Conservation (phyloP, 2,797 vertebrate genomes). For the Aselliscus stoliczkanus region DNA sequence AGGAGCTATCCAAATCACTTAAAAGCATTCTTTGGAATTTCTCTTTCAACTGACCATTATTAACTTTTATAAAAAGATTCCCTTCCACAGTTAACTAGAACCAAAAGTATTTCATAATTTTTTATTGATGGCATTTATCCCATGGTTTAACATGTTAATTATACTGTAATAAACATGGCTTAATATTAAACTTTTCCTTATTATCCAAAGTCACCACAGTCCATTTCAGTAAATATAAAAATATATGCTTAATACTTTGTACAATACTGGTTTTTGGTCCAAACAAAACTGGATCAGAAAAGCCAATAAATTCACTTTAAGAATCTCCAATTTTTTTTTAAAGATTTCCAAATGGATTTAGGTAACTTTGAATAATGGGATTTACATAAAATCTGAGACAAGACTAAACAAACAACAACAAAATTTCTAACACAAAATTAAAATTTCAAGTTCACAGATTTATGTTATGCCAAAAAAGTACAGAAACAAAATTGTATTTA, state of each 20-base stretch:
- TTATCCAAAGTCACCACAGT: slow-evolving; percentile 99
- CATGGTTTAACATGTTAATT: slow-evolving; percentile 99
- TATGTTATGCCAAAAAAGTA: slow-evolving; percentile 90
- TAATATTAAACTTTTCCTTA: slow-evolving; percentile 99
- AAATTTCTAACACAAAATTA: slow-evolving; percentile 90
- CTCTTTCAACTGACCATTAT: slow-evolving; percentile 2
- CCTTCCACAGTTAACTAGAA: slow-evolving; percentile 68
- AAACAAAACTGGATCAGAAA: slow-evolving; percentile 99
- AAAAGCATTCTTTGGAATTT: slow-evolving; percentile 18
- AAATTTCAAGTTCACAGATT: slow-evolving; percentile 97
- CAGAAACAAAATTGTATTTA: slow-evolving; percentile 93
- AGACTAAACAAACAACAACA: slow-evolving; percentile 90
- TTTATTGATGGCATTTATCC: slow-evolving; percentile 99
- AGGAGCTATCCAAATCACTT: neutral
- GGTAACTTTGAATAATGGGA: slow-evolving; percentile 99
- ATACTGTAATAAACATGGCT: slow-evolving; percentile 99
- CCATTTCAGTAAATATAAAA: slow-evolving; percentile 99
- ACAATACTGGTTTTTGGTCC: slow-evolving; percentile 99
- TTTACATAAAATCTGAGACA: slow-evolving; percentile 99
- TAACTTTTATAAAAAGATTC: slow-evolving; percentile 12
- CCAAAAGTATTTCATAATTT: slow-evolving; percentile 85
- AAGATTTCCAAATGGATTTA: slow-evolving; percentile 99
- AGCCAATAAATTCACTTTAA: slow-evolving; percentile 99
- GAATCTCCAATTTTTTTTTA: slow-evolving; percentile 99
- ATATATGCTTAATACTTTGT: slow-evolving; percentile 99